Base-by-base conservation (phyloP, 2,888 invertebrate genomes). In the Pasiphila rectangulata region DNA sequence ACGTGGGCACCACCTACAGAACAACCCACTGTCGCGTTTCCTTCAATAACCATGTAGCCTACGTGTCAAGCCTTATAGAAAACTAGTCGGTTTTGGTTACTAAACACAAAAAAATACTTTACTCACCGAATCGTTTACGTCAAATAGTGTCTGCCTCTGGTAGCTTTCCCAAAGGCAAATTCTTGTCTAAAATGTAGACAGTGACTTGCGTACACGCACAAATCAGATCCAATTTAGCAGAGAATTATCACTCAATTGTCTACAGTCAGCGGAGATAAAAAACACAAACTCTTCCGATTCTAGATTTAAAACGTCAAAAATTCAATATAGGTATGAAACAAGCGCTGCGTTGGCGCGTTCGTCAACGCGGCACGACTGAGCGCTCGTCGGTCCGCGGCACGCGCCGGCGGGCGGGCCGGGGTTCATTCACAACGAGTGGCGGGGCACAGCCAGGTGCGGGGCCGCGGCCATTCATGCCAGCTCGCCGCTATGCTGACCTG, bases 1-100 rank as follows among this genome's bases (percentile, higher is more conserved):
- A 85, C 85, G 85, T 85, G 84, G 86, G 86, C 81, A 72, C 72
- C 84, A 82, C 84, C 86, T 84, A 83, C 83, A 74, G 61, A 53
- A 57, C 82, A 72, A 65, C 86, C 87, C 84, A 87, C 86, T 72
- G 67, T 59, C 64, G 64, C 78, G 76, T 75, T 78, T 79, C 68
- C 65, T 71, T 74, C 70, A 72, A 72, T 61, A 56, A 57, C 36
- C 40, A 55, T 59, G 69, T 78, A 78, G 72, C 73, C 78, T 83
- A 83, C 84, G 81, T 84, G 83, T 79, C 81, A 79, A 27, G 32
- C 75, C 67, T 63, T 63, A 69, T 59, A 68, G 66, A 67, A 65
- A 67, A 68, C 61, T 62, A 47, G 49, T 70, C 69, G 75, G 70
- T 67, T 72, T 68, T 64, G 62, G 38, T 55, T 55, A 58, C 60